Percentiles rank a stretch among this genome's conserved stretches.
Evolutionary conservation across 2,888 invertebrate genomes (phyloP).

Genomic region (Aphodius granarius): DNA sequence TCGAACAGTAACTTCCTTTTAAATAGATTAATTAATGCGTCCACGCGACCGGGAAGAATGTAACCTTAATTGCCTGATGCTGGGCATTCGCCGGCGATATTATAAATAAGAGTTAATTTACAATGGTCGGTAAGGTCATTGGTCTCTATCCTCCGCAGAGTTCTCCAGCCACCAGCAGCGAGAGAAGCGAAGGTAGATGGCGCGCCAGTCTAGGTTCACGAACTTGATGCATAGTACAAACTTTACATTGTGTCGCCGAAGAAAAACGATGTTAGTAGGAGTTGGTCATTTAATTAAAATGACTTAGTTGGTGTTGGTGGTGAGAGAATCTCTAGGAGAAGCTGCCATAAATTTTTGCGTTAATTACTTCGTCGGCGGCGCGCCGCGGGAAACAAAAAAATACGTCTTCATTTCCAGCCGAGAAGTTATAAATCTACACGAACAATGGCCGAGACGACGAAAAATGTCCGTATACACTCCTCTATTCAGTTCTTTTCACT

Average conservation of each 20-base stretch:
- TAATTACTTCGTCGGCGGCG: not conserved
- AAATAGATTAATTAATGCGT: not conserved
- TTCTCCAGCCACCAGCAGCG: not conserved
- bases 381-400: conserved; percentile 1
- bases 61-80: not conserved
- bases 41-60: not conserved
- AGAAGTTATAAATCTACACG: not conserved
- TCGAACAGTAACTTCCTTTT: not conserved
- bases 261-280: not conserved
- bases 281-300: conserved; percentile 6
- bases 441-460: conserved; percentile 1
- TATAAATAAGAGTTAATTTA: not conserved
- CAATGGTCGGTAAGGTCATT: not conserved
- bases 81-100: not conserved
- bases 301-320: conserved; percentile 1
- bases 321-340: not conserved
- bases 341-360: conserved; percentile 10
- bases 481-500: not conserved
- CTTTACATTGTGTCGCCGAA: not conserved
- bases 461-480: not conserved
- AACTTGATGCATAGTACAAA: too few species aligned
- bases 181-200: not conserved
- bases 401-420: conserved; percentile 1
- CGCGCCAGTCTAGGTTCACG: not conserved
- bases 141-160: not conserved